phyloP scores from a whole-genome alignment of 2,797 vertebrate species.

The Molossus molossus region DNA sequence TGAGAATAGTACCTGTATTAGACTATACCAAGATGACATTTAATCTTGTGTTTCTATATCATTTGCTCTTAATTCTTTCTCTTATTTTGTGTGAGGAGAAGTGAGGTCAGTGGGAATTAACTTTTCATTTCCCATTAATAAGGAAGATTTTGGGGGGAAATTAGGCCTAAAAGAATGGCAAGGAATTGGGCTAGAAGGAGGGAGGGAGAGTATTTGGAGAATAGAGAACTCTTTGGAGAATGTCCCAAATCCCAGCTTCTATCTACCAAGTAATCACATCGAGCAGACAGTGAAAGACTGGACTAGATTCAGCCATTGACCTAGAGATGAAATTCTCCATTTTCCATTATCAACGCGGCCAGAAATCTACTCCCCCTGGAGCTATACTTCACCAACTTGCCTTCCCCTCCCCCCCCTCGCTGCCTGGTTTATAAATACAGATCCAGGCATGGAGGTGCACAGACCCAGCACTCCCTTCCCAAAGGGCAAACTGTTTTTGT shows the following conservation, averaged over 20 bases:
- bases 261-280: slow-evolving; percentile 61
- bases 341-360: slow-evolving; percentile 83
- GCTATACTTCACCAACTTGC: slow-evolving; percentile 73
- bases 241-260: slow-evolving; percentile 63
- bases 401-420: slow-evolving; percentile 58
- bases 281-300: slow-evolving; percentile 74
- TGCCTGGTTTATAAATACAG: slow-evolving; percentile 70
- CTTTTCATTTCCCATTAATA: slow-evolving; percentile 59
- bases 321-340: slow-evolving; percentile 80
- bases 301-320: slow-evolving; percentile 80
- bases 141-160: background rate
- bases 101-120: slow-evolving; percentile 60
- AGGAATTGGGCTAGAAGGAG: background rate
- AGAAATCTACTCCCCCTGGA: slow-evolving; percentile 79
- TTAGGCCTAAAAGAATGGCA: background rate
- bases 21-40: background rate
- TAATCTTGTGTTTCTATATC: background rate
- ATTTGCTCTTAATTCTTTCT: slow-evolving; percentile 53
- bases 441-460: background rate
- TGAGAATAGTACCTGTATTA: slow-evolving; percentile 16
- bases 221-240: slow-evolving; percentile 38
- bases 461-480: slow-evolving; percentile 75
- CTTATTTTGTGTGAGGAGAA: slow-evolving; percentile 52
- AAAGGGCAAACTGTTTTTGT: slow-evolving; percentile 75
- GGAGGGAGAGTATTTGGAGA: slow-evolving; percentile 21